Base-by-base conservation (phyloP, 2,113 vertebrate species). In the Galemys pyrenaicus region DNA sequence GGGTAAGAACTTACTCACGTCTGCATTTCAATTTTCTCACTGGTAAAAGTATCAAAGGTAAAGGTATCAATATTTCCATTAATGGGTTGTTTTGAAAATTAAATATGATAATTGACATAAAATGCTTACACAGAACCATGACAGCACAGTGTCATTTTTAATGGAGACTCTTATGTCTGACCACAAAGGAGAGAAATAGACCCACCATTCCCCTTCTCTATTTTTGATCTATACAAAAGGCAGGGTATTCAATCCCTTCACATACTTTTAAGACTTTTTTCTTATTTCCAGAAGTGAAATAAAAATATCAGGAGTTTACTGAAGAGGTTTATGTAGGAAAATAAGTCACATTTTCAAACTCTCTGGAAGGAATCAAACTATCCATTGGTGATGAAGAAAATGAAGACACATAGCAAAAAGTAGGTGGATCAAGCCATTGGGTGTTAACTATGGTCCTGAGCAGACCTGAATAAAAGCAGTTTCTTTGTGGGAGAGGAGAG, bases 391-490 rank as follows among this genome's bases (percentile, higher is more conserved):
- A 84, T 84, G 35, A 68, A 81, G 70, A 90, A 87, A 87, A 92
- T 75, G 12, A 22, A 96, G 46, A 68, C 22, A 67, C 9, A 46
- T 80, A 20, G 60, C 17, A 65, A 89, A n/a, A 92, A 64, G 30
- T 19, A 84, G 24, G n/a, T 24, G n/a, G 71, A 22, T 41, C 41
- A 32, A 80, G 35, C n/a, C 35, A 26, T 79, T 64, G 64, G 32
- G 28, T 68, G 35, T 86, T 87, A 32, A 9, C 15, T 9, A 22
- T 19, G 54, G 6, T 78, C 39, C 46, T 30, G 3, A 88, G 16
- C 2, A 94, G 60, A 30, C 32, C 79, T 93, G 54, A 71, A 86
- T 44, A 74, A 95, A 94, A 95, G 20, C 51, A 88, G 56, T 3
- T 37, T 12, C 7, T 82, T 82, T 46, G 32, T 9, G 30, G 46